Percentiles rank a stretch among this genome's conserved stretches.
phyloP scores from a whole-genome alignment of 2,888 invertebrate species.

The Apamea crenata region DNA sequence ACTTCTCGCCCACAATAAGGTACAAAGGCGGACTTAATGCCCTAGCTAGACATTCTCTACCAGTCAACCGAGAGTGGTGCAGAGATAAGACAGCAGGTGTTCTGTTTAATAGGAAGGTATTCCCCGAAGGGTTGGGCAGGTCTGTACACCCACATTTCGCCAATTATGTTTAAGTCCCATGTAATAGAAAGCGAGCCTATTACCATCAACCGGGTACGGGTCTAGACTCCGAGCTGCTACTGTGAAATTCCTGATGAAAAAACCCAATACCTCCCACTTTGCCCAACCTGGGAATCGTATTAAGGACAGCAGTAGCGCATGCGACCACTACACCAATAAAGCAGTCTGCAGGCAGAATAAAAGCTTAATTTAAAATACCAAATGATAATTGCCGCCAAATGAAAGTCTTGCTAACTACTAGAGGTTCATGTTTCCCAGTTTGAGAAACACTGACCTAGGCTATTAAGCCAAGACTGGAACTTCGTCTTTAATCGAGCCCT shows the following conservation, averaged over 20 bases:
- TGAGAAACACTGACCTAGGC: conserved; percentile 2
- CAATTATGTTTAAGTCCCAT: background rate
- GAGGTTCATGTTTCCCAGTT: background rate
- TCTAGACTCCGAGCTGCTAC: background rate
- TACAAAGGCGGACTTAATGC: background rate
- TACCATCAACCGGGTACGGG: background rate
- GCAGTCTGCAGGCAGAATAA: too few relatives aligned
- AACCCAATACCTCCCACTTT: background rate
- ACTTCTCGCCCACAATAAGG: background rate
- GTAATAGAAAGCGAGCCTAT: background rate
- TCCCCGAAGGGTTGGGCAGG: background rate
- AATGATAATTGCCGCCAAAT: background rate
- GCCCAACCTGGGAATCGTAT: too few relatives aligned
- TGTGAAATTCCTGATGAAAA: background rate
- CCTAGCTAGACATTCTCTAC: background rate
- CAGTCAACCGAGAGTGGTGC: background rate
- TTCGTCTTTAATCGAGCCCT: conserved; percentile 19
- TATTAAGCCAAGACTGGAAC: conserved; percentile 3
- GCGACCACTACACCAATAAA: too few relatives aligned
- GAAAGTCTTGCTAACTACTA: background rate
- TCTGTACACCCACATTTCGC: background rate
- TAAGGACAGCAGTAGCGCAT: too few relatives aligned
- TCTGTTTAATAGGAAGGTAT: background rate
- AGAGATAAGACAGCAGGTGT: background rate
- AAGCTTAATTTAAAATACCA: background rate